These are phyloP conservation scores for Tylochromis polylepis DNA, from an alignment of 2,113 vertebrate species.

Conservation along the genomic window DNA sequence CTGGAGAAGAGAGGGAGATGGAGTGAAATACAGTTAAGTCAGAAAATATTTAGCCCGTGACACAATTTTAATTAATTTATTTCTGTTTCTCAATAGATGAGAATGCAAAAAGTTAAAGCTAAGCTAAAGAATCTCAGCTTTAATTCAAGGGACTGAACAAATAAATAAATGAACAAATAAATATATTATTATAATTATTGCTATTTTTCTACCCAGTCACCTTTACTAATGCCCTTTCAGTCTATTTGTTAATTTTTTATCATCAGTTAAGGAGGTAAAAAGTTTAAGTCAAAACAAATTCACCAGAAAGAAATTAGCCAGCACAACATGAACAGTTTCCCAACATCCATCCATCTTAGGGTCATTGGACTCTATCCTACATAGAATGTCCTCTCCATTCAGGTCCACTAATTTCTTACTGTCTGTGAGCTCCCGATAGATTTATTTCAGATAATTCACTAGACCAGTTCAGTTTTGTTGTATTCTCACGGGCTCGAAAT, in stretches of 20 bases:
- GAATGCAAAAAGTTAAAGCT: neutral
- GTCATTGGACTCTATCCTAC: neutral
- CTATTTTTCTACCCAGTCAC: neutral
- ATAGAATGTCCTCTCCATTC: neutral
- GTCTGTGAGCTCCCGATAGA: neutral
- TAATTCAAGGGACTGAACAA: neutral
- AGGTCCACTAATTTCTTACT: rapidly evolving
- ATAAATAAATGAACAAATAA: neutral
- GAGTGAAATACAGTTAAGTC: neutral
- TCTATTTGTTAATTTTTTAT: neutral
- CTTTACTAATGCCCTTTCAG: neutral
- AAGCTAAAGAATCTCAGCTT: neutral
- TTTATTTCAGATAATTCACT: neutral
- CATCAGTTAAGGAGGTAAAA: too few relatives aligned
- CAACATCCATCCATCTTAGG: neutral
- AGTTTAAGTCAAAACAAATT: neutral
- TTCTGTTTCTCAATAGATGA: neutral
- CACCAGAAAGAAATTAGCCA: neutral
- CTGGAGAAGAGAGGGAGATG: neutral
- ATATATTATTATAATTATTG: neutral
- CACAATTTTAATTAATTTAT: neutral
- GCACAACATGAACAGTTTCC: neutral
- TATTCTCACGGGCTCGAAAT: neutral
- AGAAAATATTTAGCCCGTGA: neutral
- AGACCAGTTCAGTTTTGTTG: neutral